These are phyloP conservation scores for Saxidomus purpurata DNA, from an alignment of 1,140 invertebrate genomes.

Conservation along the genomic window DNA sequence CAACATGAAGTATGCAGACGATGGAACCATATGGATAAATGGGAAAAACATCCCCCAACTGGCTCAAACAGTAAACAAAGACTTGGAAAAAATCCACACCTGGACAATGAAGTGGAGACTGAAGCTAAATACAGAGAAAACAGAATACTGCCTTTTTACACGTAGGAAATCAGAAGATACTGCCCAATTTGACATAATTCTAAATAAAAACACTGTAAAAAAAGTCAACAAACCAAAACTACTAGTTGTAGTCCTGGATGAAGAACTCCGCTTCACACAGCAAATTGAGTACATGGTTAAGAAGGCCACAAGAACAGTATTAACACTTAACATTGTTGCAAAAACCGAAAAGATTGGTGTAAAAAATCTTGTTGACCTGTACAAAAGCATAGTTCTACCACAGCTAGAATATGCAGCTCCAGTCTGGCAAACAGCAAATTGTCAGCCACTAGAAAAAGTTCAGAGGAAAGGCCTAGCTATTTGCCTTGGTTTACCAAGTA, in stretches of 20 bases:
- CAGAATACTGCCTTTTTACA: conserved; percentile 13
- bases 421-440: conserved; percentile 25
- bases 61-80: not conserved
- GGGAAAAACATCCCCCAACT: not conserved
- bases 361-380: not conserved
- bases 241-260: conserved; percentile 22
- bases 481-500: not conserved
- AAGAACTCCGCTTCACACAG: conserved; percentile 8
- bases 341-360: not conserved
- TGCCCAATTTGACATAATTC: no score
- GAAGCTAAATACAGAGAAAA: conserved; percentile 27
- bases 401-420: conserved; percentile 46
- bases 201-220: not conserved
- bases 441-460: not conserved
- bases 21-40: conserved; percentile 41
- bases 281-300: conserved; percentile 23
- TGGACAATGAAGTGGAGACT: conserved; percentile 49
- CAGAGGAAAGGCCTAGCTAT: conserved; percentile 5
- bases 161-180: not conserved
- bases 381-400: conserved; percentile 35
- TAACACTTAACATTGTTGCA: not conserved
- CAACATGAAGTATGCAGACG: conserved; percentile 44
- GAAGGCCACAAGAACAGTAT: not conserved
- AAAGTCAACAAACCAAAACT: conserved; percentile 2
- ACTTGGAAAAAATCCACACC: not conserved